Evolutionary conservation across 2,113 vertebrate species (phyloP).

Genomic region (Anolis sagrei): DNA sequence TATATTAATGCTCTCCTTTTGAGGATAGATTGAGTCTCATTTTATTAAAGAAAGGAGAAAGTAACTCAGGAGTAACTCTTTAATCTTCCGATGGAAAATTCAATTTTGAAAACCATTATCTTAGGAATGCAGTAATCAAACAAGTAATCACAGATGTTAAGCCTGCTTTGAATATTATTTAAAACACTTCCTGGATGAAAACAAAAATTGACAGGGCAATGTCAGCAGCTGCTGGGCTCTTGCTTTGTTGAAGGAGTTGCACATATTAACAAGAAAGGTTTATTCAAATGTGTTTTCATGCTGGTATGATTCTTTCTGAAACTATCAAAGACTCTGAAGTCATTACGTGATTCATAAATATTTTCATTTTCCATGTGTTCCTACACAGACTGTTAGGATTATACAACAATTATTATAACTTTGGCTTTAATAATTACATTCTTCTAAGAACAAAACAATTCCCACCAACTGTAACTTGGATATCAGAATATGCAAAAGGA

Average conservation of each 20-base stretch:
- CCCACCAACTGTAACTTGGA: neutral
- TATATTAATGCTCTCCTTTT: conserved; percentile 73
- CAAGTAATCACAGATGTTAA: conserved; percentile 69
- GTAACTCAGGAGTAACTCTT: conserved; percentile 71
- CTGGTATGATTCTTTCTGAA: conserved; percentile 50
- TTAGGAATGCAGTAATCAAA: conserved; percentile 71
- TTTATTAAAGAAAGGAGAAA: conserved; percentile 72
- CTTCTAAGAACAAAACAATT: conserved; percentile 13
- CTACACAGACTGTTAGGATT: conserved; percentile 49
- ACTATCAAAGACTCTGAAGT: conserved; percentile 48
- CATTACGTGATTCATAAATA: conserved; percentile 49
- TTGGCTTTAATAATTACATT: conserved; percentile 23
- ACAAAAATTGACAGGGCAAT: conserved; percentile 50
- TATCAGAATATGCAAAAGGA: neutral
- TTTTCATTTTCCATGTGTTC: conserved; percentile 63
- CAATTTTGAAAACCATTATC: conserved; percentile 73
- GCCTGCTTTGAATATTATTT: conserved; percentile 69
- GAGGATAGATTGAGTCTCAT: conserved; percentile 67
- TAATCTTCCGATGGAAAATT: conserved; percentile 78
- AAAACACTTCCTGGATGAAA: conserved; percentile 66
- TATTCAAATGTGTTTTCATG: conserved; percentile 53
- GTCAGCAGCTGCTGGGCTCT: conserved; percentile 44
- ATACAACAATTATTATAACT: conserved; percentile 1
- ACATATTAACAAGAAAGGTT: conserved; percentile 43
- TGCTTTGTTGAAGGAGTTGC: conserved; percentile 50